Conservation (phyloP, 2,113 vertebrate species). For the Morone chrysops region DNA sequence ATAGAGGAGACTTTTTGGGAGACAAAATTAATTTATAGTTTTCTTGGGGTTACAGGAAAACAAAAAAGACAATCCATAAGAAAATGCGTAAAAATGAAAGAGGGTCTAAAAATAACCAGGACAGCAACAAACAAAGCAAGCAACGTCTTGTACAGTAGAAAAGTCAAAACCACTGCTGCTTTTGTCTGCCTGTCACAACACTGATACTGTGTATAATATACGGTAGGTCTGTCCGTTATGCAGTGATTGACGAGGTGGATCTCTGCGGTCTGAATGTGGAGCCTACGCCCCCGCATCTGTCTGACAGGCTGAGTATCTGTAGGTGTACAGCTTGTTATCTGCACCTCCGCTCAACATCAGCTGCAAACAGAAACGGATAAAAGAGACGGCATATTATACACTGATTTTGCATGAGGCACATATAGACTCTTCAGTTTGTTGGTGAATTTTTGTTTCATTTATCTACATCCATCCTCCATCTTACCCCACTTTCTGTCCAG, state of each 20-base stretch:
- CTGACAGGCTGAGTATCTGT: constrained; percentile 87
- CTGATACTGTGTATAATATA: background rate
- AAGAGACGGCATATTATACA: background rate
- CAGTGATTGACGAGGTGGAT: background rate
- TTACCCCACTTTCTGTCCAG: constrained; percentile 96
- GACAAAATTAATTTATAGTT: constrained; percentile 67
- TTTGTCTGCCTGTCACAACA: background rate
- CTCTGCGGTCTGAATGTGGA: background rate
- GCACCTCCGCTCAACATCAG: constrained; percentile 96
- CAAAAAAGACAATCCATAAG: constrained; percentile 16
- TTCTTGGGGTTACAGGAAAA: constrained; percentile 40
- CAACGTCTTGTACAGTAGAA: constrained; percentile 3
- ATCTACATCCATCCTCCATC: constrained; percentile 28
- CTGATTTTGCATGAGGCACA: background rate
- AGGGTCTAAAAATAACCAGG: constrained; percentile 3
- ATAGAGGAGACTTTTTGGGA: constrained; percentile 18
- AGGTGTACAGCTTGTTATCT: constrained; percentile 98
- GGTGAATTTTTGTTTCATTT: background rate
- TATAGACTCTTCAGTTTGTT: no score
- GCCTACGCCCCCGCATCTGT: constrained; percentile 90
- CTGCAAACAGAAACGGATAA: constrained; percentile 75
- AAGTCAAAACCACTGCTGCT: background rate
- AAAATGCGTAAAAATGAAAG: constrained; percentile 36
- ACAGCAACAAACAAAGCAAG: background rate
- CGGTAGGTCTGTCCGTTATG: background rate